Evolutionary conservation across 1,140 invertebrate species (phyloP).

Genomic region (Dinoponera quadriceps): DNA sequence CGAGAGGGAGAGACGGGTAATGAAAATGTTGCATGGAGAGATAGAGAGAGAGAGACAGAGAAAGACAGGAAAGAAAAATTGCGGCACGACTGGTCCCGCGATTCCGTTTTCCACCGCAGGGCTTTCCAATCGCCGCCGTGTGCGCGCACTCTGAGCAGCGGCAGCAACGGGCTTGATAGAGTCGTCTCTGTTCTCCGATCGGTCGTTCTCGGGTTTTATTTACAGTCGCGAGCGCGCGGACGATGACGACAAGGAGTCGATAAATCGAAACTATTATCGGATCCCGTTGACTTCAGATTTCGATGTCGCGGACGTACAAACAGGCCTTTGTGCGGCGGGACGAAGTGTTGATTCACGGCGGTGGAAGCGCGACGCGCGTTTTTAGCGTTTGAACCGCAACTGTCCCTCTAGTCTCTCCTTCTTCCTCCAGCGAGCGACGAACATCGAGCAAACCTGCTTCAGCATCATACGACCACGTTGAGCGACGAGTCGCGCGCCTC

Average conservation of each 20-base stretch:
- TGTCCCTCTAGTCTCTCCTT: not conserved
- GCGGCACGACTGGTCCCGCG: not conserved
- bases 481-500: not conserved
- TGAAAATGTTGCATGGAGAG: slow-evolving; percentile 23
- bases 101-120: slow-evolving; percentile 18
- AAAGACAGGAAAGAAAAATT: slow-evolving; percentile 37
- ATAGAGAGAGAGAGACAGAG: too few species aligned
- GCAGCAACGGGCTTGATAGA: slow-evolving; percentile 12
- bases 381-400: not conserved
- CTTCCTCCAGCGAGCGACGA: not conserved
- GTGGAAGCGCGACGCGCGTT: not conserved
- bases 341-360: not conserved
- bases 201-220: slow-evolving; percentile 11
- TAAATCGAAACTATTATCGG: slow-evolving; percentile 25
- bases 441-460: not conserved
- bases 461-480: not conserved
- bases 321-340: slow-evolving; percentile 17
- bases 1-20: slow-evolving; percentile 34
- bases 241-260: slow-evolving; percentile 1
- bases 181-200: slow-evolving; percentile 30
- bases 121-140: not conserved
- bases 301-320: slow-evolving; percentile 7
- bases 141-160: slow-evolving; percentile 2
- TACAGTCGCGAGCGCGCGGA: not conserved
- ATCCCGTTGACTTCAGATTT: slow-evolving; percentile 6